A percentile compares a stretch with the other conserved stretches of the same genome.
Evolutionary conservation across 2,113 vertebrate genomes (phyloP).

Genomic region (Solea solea): DNA sequence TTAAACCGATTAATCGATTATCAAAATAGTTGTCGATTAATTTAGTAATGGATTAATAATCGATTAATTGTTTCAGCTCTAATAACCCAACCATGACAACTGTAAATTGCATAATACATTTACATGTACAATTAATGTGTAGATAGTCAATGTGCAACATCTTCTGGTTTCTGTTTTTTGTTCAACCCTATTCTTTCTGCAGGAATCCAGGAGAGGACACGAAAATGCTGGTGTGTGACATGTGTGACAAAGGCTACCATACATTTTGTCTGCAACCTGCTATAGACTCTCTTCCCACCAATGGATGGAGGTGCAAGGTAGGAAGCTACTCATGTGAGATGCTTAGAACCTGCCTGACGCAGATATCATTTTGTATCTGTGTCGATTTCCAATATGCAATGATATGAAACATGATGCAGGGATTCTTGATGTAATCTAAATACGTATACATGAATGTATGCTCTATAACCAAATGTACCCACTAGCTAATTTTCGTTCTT

Average conservation of each 20-base stretch:
- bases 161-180: not conserved
- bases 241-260: conserved; percentile 99
- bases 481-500: not conserved
- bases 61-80: too few relatives aligned
- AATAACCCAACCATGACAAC: not conserved
- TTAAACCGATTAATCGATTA: too few relatives aligned
- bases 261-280: conserved; percentile 98
- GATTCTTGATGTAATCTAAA: not conserved
- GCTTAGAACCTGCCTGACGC: not conserved
- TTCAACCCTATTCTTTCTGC: conserved; percentile 8
- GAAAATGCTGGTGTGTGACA: conserved; percentile 99
- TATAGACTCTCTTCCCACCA: conserved; percentile 96
- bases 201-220: conserved; percentile 98
- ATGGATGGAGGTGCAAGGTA: conserved; percentile 99
- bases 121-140: too few relatives aligned
- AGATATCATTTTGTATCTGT: not conserved
- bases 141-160: not conserved
- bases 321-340: conserved; percentile 32
- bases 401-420: not conserved
- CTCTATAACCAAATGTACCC: not conserved
- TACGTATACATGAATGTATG: not conserved
- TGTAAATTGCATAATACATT: too few relatives aligned
- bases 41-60: too few relatives aligned
- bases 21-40: too few relatives aligned
- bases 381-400: not conserved